These are phyloP conservation scores for Steatocranus sp. DNA, from an alignment of 2,797 vertebrate genomes.

Conservation along the genomic window DNA sequence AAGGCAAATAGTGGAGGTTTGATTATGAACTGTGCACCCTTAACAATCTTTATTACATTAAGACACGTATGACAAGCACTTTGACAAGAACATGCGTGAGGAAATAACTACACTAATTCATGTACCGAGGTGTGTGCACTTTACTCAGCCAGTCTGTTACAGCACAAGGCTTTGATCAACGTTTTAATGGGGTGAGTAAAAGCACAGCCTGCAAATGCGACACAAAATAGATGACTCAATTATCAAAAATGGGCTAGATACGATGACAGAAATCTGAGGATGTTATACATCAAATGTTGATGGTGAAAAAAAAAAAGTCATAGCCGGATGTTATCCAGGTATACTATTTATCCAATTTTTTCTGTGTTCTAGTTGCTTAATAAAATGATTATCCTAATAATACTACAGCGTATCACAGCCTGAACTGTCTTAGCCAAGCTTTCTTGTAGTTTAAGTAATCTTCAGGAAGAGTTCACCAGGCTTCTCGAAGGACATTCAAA, in stretches of 20 bases:
- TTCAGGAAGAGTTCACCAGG: background rate
- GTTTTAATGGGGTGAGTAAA: slow-evolving; percentile 1
- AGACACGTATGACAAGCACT: background rate
- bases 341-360: background rate
- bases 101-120: background rate
- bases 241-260: background rate
- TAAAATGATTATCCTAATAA: background rate
- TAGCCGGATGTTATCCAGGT: background rate
- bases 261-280: background rate
- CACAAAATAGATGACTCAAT: background rate
- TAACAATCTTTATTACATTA: slow-evolving; percentile 16
- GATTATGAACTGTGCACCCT: slow-evolving; percentile 44
- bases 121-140: background rate
- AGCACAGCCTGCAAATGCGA: background rate
- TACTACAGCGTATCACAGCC: no score
- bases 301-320: background rate
- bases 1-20: slow-evolving; percentile 56
- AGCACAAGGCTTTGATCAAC: background rate
- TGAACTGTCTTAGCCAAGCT: background rate
- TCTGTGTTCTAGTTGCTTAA: background rate
- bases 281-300: background rate
- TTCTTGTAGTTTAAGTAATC: background rate
- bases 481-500: background rate
- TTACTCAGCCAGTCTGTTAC: background rate
- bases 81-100: background rate